Evolutionary conservation across 2,113 vertebrate genomes (phyloP).

Genomic region (Motacilla alba): DNA sequence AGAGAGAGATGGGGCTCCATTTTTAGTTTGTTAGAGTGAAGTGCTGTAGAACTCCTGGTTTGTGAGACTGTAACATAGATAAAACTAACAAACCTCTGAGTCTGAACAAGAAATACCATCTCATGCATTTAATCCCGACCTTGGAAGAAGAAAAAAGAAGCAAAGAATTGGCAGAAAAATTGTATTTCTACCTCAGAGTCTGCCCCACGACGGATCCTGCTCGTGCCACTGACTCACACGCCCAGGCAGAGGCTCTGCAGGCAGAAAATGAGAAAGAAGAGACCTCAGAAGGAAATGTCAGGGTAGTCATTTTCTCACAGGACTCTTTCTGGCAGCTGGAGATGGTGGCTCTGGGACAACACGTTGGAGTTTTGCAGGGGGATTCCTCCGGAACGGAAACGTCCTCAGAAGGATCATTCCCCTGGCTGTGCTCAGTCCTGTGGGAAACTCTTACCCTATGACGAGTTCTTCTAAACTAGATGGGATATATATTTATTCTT

Average conservation of each 20-base stretch:
- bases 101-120: not conserved
- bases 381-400: conserved; percentile 46
- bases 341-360: not conserved
- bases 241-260: not conserved
- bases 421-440: conserved; percentile 5
- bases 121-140: not conserved
- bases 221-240: not conserved
- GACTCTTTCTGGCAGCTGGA: conserved; percentile 40
- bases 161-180: not conserved
- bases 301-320: conserved; percentile 43
- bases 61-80: not conserved
- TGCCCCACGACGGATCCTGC: not conserved
- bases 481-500: conserved; percentile 48
- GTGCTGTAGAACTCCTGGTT: not conserved
- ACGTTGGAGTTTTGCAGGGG: conserved; percentile 24
- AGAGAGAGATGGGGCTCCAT: not conserved
- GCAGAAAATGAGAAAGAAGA: conserved; percentile 46
- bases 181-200: not conserved
- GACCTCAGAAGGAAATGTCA: conserved; percentile 57
- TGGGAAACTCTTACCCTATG: conserved; percentile 63
- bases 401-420: conserved; percentile 30
- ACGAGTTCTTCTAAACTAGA: conserved; percentile 46
- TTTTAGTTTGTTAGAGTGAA: not conserved
- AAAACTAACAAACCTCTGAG: not conserved
- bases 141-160: not conserved